A percentile compares a stretch with the other conserved stretches of the same genome.
phyloP scores from a whole-genome alignment of 1,140 invertebrate species.

The Dryas iulia region DNA sequence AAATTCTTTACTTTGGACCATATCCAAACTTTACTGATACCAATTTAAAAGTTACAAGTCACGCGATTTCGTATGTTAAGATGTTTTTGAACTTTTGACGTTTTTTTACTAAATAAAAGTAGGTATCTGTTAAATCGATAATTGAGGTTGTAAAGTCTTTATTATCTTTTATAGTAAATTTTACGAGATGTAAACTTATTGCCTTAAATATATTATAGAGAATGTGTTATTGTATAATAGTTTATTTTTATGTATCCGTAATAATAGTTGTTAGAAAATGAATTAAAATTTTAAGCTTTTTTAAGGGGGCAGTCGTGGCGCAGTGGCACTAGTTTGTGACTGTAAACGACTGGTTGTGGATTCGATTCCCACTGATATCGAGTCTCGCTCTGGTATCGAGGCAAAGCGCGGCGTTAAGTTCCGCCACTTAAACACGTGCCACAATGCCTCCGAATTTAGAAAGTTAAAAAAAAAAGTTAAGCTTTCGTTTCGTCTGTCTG shows the following conservation, averaged over 20 bases:
- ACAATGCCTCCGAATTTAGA: too few species aligned
- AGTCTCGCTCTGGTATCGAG: too few species aligned
- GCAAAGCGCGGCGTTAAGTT: too few species aligned
- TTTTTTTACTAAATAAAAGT: constrained; percentile 10
- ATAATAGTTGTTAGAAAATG: too few species aligned
- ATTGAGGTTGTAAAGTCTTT: constrained; percentile 6
- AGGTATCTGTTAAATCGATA: constrained; percentile 12
- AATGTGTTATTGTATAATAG: not conserved
- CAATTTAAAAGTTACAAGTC: constrained; percentile 54
- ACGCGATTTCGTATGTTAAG: constrained; percentile 60
- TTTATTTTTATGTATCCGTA: not conserved
- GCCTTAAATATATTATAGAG: not conserved
- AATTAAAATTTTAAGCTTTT: too few species aligned
- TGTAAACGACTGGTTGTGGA: too few species aligned
- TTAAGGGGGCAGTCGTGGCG: too few species aligned
- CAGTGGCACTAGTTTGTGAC: too few species aligned
- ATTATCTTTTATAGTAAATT: not conserved
- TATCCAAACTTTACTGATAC: constrained; percentile 40
- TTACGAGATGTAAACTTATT: not conserved
- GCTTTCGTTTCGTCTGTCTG: too few species aligned
- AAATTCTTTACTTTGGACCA: not conserved
- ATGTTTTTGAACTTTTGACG: constrained; percentile 46
- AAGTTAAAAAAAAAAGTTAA: too few species aligned
- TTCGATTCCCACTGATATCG: too few species aligned
- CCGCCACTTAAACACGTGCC: too few species aligned